Evolutionary conservation across 2,888 invertebrate species (phyloP).

Genomic region (Xanthia icteritia): DNA sequence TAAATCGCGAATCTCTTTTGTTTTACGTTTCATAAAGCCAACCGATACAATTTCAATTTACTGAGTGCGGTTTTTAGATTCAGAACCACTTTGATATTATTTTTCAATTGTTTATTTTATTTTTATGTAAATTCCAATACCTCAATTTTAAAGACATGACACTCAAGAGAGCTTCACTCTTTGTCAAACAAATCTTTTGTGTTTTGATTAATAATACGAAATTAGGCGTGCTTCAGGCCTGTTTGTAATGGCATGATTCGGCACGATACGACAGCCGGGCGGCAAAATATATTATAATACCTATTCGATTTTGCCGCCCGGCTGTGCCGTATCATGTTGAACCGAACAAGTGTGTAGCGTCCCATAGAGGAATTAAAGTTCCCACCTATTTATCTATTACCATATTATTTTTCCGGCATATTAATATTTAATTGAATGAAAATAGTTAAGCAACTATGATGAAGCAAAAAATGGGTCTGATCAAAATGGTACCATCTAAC

Average conservation of each 20-base stretch:
- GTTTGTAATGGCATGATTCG: not conserved
- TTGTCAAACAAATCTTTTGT: not conserved
- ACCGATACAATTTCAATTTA: conserved; percentile 21
- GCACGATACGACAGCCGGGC: not conserved
- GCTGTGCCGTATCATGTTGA: not conserved
- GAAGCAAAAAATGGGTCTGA: too few relatives aligned
- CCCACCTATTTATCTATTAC: too few relatives aligned
- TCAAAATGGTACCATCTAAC: too few relatives aligned
- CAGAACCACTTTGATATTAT: not conserved
- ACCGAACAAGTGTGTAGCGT: not conserved
- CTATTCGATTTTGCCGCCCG: too few relatives aligned
- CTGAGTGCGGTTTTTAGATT: not conserved
- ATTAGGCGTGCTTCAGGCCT: not conserved
- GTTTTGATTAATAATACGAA: not conserved
- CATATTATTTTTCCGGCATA: not conserved
- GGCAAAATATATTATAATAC: not conserved
- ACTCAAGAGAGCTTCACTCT: not conserved
- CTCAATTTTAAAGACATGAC: too few relatives aligned
- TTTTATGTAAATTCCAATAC: not conserved
- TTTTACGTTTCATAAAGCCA: conserved; percentile 11
- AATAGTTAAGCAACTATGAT: too few relatives aligned
- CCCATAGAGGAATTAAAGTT: too few relatives aligned
- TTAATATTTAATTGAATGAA: too few relatives aligned
- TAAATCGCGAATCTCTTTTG: conserved; percentile 19
- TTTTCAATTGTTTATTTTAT: not conserved